phyloP scores from a whole-genome alignment of 2,113 vertebrate genomes.

The Sturnira hondurensis region DNA sequence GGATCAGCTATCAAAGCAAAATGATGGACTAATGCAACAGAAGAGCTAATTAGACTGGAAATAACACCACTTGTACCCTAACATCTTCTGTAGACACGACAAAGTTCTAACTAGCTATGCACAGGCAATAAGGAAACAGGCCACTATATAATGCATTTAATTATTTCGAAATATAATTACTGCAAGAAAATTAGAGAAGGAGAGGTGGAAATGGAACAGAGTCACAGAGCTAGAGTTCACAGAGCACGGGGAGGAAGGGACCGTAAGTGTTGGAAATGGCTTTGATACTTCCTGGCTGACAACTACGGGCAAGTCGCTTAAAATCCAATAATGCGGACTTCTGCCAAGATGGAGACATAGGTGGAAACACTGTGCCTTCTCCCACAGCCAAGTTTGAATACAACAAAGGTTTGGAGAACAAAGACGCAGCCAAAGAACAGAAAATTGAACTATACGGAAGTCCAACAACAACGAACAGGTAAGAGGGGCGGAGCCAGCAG shows the following conservation, averaged over 20 bases:
- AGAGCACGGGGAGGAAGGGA: not conserved
- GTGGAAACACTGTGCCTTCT: no score
- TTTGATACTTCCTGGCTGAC: not conserved
- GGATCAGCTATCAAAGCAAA: slow-evolving; percentile 10
- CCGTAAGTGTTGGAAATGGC: not conserved
- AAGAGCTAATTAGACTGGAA: slow-evolving; percentile 16
- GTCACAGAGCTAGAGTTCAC: not conserved
- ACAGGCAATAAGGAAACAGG: not conserved
- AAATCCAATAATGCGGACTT: no score
- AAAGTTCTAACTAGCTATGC: not conserved
- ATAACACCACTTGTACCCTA: not conserved
- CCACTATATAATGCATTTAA: not conserved
- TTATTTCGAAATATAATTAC: not conserved
- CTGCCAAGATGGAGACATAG: no score
- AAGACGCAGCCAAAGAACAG: no score
- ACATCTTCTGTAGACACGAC: not conserved
- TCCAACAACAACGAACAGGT: no score
- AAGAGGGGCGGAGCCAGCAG: no score
- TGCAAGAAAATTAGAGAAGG: not conserved
- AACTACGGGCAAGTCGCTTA: not conserved
- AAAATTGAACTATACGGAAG: no score
- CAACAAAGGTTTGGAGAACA: no score
- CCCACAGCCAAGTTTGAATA: no score
- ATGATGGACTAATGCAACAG: not conserved
- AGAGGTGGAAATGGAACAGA: not conserved